A percentile compares a stretch with the other conserved stretches of the same genome.
Conservation (phyloP, 1,140 invertebrate species). For the Helicoverpa zea region DNA sequence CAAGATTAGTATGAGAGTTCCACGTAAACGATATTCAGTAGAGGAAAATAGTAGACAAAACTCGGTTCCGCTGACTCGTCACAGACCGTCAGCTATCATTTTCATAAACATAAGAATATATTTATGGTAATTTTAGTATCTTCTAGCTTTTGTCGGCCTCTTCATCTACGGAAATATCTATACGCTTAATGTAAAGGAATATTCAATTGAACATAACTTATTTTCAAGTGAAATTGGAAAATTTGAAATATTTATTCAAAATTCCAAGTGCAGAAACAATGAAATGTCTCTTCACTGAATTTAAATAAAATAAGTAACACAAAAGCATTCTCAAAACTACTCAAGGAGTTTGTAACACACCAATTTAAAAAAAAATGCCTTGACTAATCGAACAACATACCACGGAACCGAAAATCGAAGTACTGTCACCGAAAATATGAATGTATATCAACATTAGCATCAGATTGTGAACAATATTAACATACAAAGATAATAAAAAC, state of each 20-base stretch:
- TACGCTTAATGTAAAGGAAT: conserved; percentile 12
- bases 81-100: conserved; percentile 23
- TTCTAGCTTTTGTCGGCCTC: conserved; percentile 42
- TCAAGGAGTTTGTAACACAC: not conserved
- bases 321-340: not conserved
- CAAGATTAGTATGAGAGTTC: conserved; percentile 21
- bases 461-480: conserved; percentile 28
- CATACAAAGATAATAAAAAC: conserved; percentile 48
- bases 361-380: not conserved
- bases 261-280: not conserved
- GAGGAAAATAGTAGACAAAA: conserved; percentile 31
- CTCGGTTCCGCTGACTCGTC: conserved; percentile 35
- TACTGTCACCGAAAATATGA: not conserved
- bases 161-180: conserved; percentile 42
- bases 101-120: conserved; percentile 51
- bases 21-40: conserved; percentile 8
- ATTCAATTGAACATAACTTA: not conserved
- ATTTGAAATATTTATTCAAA: not conserved
- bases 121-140: conserved; percentile 54
- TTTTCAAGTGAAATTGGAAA: no score
- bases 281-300: no score
- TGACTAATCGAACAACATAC: not conserved
- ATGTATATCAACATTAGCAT: conserved; percentile 30
- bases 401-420: not conserved
- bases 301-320: not conserved